Evolutionary conservation across 2,888 invertebrate genomes (phyloP).

Genomic region (Caenorhabditis afra): DNA sequence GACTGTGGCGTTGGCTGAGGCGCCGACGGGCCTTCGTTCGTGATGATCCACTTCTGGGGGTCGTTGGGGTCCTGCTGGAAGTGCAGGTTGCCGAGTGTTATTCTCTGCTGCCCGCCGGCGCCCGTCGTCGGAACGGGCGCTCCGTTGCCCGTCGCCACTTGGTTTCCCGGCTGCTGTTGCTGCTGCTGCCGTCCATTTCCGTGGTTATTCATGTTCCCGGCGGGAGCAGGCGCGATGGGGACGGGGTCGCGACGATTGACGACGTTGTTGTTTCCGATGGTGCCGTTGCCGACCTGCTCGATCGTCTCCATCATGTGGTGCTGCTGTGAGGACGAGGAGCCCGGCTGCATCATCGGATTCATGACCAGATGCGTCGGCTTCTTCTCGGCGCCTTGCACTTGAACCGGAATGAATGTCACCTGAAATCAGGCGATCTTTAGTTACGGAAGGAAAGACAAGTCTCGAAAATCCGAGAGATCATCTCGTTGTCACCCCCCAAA

Average conservation of each 20-base stretch:
- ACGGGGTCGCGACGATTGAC: conserved; percentile 41
- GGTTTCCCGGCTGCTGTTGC: conserved; percentile 32
- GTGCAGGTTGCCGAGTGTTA: conserved; percentile 83
- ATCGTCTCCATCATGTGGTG: conserved; percentile 36
- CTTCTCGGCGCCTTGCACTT: conserved; percentile 52
- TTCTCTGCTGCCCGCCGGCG: conserved; percentile 69
- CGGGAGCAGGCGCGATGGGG: conserved; percentile 56
- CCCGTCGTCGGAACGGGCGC: neutral
- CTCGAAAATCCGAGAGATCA: too few species aligned
- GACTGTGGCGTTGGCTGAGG: neutral
- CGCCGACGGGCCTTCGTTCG: conserved; percentile 70
- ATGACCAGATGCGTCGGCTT: conserved; percentile 26
- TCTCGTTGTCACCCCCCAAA: too few species aligned
- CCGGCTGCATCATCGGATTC: conserved; percentile 41
- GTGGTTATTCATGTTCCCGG: neutral
- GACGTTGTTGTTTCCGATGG: conserved; percentile 19
- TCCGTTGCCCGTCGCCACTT: conserved; percentile 26
- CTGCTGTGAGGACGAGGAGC: conserved; percentile 14
- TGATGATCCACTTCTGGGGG: conserved; percentile 87
- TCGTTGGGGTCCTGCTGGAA: conserved; percentile 90
- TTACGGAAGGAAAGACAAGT: too few species aligned
- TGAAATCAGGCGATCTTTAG: conserved; percentile 28
- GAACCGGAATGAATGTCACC: conserved; percentile 68
- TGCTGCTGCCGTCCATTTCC: conserved; percentile 21
- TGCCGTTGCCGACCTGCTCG: conserved; percentile 39